Evolutionary conservation across 2,113 vertebrate species (phyloP), one percentile per base, ranked within the genome.

Genomic region (Strigops habroptila): DNA sequence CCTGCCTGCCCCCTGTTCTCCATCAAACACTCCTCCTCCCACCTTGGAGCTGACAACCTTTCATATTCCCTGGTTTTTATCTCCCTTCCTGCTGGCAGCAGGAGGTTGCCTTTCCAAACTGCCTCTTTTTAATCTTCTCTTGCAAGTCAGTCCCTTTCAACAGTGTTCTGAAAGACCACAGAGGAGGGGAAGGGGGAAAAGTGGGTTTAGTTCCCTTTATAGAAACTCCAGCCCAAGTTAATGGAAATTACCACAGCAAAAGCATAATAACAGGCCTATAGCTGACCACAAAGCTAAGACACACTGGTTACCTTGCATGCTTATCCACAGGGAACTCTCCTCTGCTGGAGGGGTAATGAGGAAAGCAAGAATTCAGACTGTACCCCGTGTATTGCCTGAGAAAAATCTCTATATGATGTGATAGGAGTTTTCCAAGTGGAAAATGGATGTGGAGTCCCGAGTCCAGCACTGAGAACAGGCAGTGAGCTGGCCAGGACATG

Each of bases 381-480:
- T 9, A 35, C 41, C 24, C 28, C 6, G 12, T 23, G n/a, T 28
- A 5, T 0, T 18, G 27, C 33, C 68, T 31, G n/a, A 74, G 33
- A 35, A 77, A 51, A 70, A 17, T 8, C 39, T 17, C 35, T 31
- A 0, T 6, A 0, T 0, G 16, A 30, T 46, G 41, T 4, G 9
- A 37, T 4, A 11, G 52, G 59, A 81, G 18, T 28, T 71, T 63
- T 59, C 67, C 52, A 51, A 23, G 27, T 18, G n/a, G 70, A 22
- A 90, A 73, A 71, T 1, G 30, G 18, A 19, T 0, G 6, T 18
- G 27, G 35, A 73, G 4, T 27, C 31, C 65, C 0, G 2, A 77
- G 30, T 11, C 53, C 60, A 70, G 69, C n/a, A 30, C 23, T 3
- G 49, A 52, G 49, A 25, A 67, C 3, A 39, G 33, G 31, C 14